Conservation (phyloP, 2,888 invertebrate species). For the Drosophila leonis region DNA sequence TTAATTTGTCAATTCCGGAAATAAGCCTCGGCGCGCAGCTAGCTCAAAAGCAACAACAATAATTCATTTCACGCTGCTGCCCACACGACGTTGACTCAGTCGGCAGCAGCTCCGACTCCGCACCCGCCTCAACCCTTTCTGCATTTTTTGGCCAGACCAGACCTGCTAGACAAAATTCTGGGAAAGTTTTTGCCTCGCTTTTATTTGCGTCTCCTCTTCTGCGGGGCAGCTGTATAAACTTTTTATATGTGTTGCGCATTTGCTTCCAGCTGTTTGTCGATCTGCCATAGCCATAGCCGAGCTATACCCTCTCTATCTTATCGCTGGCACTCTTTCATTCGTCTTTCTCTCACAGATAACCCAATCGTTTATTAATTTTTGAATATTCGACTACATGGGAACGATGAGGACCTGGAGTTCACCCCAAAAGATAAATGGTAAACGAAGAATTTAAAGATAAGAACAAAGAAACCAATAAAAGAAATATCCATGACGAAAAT, state of each 20-base stretch:
- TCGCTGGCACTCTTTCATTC: constrained; percentile 22
- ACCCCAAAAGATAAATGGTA: neutral
- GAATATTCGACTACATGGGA: neutral
- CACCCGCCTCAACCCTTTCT: neutral
- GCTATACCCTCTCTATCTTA: constrained; percentile 31
- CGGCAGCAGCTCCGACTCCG: neutral
- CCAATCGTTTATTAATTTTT: constrained; percentile 19
- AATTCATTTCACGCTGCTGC: constrained; percentile 52
- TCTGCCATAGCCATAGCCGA: too few species aligned
- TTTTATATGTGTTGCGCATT: constrained; percentile 15
- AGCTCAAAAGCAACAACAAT: constrained; percentile 35
- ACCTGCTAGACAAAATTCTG: constrained; percentile 35
- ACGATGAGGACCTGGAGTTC: neutral
- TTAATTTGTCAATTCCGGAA: constrained; percentile 72
- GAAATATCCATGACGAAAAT: neutral
- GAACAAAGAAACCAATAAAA: neutral
- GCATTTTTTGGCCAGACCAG: constrained; percentile 5
- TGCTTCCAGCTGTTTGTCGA: constrained; percentile 32
- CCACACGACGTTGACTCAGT: constrained; percentile 40
- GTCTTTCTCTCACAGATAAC: constrained; percentile 20
- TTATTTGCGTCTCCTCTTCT: neutral
- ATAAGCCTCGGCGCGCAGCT: constrained; percentile 59
- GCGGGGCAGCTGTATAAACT: constrained; percentile 27
- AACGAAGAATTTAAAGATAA: constrained; percentile 1
- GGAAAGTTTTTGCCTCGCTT: constrained; percentile 45